Evolutionary conservation across 2,888 invertebrate species (phyloP), one percentile per base, ranked within the genome.

Genomic region (Allophyes oxyacanthae): DNA sequence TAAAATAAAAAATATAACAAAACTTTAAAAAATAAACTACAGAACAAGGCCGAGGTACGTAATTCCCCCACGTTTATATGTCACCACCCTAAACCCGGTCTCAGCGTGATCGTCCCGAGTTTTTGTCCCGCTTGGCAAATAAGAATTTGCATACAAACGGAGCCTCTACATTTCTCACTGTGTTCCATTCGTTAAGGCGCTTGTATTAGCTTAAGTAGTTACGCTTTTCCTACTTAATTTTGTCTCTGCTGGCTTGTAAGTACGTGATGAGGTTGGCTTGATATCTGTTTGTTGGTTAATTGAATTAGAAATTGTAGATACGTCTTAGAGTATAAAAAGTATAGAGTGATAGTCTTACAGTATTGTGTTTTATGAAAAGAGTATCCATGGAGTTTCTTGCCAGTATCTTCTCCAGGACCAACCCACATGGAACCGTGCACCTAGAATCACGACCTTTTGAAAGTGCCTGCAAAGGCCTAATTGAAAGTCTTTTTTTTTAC

Each of bases 141-240:
- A 79, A 79, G 77, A 81, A 86, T 87, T 86, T 80, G 80, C 86
- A 87, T 87, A 79, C 75, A 85, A 84, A 87, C 79, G 63, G 77
- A 77, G 75, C 77, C 71, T 77, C 77, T 77, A 75, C 78, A 75
- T 77, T 76, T 67, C 73, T 77, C 75, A 72, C 75, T 70, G 77
- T 78, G 50, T 66, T 65, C 50, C 58, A 57, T 75, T 65, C 70
- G 70, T 75, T 76, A 70, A 66, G 56, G 64, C 30, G 44, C 48
- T 61, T 71, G 38, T 72, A 75, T 75, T 67, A 67, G 51, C 54
- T 67, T 41, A 67, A 72, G 58, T 61, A 71, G 64, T 61, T 64
- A 66, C 50, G 52, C 44, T 71, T 75, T 63, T 75, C 37, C 49
- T 60, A 57, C 54, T 66, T 75, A 71, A 56, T 72, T 67, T 51